Conservation (phyloP, 1,140 invertebrate species). For the Augochlora pura region DNA sequence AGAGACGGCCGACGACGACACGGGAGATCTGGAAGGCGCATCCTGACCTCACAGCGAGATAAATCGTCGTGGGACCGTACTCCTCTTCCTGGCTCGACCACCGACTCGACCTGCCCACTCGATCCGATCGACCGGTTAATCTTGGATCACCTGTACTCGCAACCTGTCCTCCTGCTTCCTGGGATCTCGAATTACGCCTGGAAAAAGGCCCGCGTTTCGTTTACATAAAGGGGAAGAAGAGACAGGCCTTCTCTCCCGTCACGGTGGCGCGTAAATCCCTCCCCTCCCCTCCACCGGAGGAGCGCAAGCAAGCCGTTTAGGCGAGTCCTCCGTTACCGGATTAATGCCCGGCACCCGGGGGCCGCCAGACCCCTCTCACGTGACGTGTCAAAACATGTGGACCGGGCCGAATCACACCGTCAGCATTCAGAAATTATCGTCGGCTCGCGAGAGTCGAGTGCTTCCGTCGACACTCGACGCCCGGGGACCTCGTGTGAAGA, state of each 20-base stretch:
- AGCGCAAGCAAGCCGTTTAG: conserved; percentile 18
- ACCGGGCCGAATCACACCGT: conserved; percentile 26
- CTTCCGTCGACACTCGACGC: conserved; percentile 39
- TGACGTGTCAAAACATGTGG: conserved; percentile 59
- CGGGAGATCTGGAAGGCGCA: conserved; percentile 25
- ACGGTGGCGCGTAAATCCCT: conserved; percentile 15
- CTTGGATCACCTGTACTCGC: conserved; percentile 49
- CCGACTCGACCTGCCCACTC: conserved; percentile 3
- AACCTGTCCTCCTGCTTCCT: conserved; percentile 49
- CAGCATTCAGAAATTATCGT: conserved; percentile 33
- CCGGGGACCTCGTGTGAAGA: background rate
- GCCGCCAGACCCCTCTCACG: conserved; percentile 13
- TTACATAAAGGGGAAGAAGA: conserved; percentile 17
- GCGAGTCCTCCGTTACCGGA: conserved; percentile 1
- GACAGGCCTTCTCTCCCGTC: background rate
- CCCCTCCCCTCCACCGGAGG: too few relatives aligned
- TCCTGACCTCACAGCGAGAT: conserved; percentile 56
- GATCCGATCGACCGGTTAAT: conserved; percentile 51
- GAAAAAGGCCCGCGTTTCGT: conserved; percentile 52
- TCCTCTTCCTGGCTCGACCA: conserved; percentile 10
- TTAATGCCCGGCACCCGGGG: conserved; percentile 29
- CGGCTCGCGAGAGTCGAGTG: conserved; percentile 29
- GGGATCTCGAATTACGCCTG: conserved; percentile 60
- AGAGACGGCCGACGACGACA: conserved; percentile 25
- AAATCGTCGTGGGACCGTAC: conserved; percentile 40